phyloP scores from a whole-genome alignment of 2,113 vertebrate genomes.

The Ochotona princeps region DNA sequence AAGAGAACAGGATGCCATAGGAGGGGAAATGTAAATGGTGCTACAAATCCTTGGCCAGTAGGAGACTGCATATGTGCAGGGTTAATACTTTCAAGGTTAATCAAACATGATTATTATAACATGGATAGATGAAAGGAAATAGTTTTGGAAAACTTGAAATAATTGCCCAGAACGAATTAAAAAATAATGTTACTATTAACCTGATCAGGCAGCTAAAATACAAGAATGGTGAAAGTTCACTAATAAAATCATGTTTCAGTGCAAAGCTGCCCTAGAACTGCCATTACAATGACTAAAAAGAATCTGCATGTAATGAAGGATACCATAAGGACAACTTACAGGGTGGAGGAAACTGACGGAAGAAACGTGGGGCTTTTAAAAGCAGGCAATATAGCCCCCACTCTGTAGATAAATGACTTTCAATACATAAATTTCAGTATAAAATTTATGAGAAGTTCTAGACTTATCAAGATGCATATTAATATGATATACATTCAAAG shows the following conservation, averaged over 20 bases:
- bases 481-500: background rate
- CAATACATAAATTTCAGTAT: background rate
- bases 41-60: background rate
- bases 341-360: background rate
- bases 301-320: background rate
- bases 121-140: background rate
- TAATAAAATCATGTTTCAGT: background rate
- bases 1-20: background rate
- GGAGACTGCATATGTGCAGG: background rate
- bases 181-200: background rate
- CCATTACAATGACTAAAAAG: background rate
- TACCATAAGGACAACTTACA: background rate
- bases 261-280: background rate
- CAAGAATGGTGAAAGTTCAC: background rate
- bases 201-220: background rate
- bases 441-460: background rate
- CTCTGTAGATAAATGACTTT: background rate
- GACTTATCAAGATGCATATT: background rate
- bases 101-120: background rate
- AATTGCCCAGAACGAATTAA: background rate
- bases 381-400: background rate
- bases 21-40: background rate
- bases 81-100: background rate
- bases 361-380: background rate
- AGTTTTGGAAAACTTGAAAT: background rate